A percentile compares a stretch with the other conserved stretches of the same genome.
Conservation (phyloP, 1,140 invertebrate species). For the Hirudo medicinalis region DNA sequence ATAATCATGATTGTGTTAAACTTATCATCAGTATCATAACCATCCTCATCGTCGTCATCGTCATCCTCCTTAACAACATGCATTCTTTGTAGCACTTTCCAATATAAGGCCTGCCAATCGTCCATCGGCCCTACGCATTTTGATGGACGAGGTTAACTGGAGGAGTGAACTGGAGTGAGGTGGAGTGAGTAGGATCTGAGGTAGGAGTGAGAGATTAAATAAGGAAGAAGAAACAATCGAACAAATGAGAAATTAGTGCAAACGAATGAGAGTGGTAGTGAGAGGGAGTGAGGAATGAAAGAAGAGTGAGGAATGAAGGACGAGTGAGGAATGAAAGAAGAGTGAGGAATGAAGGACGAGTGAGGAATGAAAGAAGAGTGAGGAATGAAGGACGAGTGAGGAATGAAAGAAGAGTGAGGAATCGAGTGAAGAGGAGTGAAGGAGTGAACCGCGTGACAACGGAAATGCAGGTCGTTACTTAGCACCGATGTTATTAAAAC, state of each 20-base stretch:
- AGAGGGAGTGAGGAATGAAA: too few relatives aligned
- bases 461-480: too few relatives aligned
- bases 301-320: too few relatives aligned
- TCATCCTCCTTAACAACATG: conserved; percentile 47
- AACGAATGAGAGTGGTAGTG: neutral
- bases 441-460: too few relatives aligned
- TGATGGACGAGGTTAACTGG: conserved; percentile 56
- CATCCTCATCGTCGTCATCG: conserved; percentile 18
- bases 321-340: too few relatives aligned
- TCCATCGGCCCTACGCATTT: conserved; percentile 55
- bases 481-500: too few relatives aligned
- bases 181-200: conserved; percentile 35
- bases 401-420: too few relatives aligned
- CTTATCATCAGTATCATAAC: neutral
- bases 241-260: neutral
- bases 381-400: too few relatives aligned
- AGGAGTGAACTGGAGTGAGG: conserved; percentile 43
- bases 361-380: too few relatives aligned
- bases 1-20: conserved; percentile 52
- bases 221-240: too few relatives aligned
- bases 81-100: conserved; percentile 60
- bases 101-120: conserved; percentile 60
- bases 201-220: conserved; percentile 35
- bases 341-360: too few relatives aligned
- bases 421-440: too few relatives aligned